phyloP scores from a whole-genome alignment of 2,888 invertebrate species.

The Bursaphelenchus okinawaensis region DNA sequence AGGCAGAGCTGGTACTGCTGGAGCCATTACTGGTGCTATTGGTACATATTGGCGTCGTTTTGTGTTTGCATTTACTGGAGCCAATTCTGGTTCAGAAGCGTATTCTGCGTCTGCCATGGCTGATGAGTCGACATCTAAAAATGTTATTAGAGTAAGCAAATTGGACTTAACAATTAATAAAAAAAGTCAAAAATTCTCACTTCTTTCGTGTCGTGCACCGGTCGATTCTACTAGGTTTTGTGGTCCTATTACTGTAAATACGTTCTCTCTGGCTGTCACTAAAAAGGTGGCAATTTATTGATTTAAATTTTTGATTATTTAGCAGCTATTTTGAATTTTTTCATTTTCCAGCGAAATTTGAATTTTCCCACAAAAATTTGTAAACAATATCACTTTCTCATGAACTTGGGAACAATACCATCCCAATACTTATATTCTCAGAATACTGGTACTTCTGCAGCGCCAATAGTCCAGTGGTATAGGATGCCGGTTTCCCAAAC shows the following conservation, averaged over 20 bases:
- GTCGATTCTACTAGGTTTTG: neutral
- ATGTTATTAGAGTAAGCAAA: too few relatives aligned
- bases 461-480: neutral
- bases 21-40: slow-evolving; percentile 23
- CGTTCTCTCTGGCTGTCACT: neutral
- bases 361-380: neutral
- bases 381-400: neutral
- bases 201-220: neutral
- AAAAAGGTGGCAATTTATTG: too few relatives aligned
- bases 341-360: neutral
- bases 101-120: neutral
- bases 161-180: too few relatives aligned
- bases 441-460: neutral
- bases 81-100: neutral
- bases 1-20: slow-evolving; percentile 31
- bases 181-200: neutral
- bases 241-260: neutral
- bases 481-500: neutral
- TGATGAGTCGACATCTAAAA: slow-evolving; percentile 11
- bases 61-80: slow-evolving; percentile 21
- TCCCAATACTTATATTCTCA: neutral
- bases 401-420: neutral
- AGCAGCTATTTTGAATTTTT: too few relatives aligned
- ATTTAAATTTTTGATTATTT: too few relatives aligned
- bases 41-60: slow-evolving; percentile 51